Evolutionary conservation across 2,797 vertebrate species (phyloP).

Genomic region (Xenentodon cancila): DNA sequence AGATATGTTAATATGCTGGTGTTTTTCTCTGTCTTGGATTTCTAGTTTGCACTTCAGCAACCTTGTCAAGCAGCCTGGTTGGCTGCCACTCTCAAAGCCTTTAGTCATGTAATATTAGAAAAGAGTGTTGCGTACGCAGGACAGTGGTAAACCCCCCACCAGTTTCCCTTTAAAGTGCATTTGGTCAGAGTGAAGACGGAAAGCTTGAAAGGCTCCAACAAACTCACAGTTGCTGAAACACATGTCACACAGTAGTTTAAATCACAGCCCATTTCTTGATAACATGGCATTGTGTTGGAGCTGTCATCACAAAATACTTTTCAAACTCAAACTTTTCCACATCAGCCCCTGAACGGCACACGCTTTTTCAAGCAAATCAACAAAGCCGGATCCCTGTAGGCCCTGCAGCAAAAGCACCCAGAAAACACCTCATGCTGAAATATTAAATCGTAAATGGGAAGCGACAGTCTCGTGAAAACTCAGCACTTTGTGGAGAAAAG

Average conservation of each 20-base stretch:
- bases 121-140: no score
- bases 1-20: no score
- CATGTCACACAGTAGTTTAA: neutral
- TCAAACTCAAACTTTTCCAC: conserved; percentile 28
- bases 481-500: conserved; percentile 66
- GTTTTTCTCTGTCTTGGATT: no score
- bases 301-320: conserved; percentile 19
- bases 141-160: no score
- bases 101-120: no score
- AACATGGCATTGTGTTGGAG: conserved; percentile 10
- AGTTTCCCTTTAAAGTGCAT: neutral
- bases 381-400: conserved; percentile 37
- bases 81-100: no score
- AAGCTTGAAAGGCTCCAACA: neutral
- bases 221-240: neutral
- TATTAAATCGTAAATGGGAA: conserved; percentile 79
- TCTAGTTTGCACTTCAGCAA: no score
- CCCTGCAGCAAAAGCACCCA: conserved; percentile 46
- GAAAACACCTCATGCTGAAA: conserved; percentile 72
- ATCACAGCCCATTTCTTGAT: conserved; percentile 6
- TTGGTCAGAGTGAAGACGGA: neutral
- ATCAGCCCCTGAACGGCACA: conserved; percentile 20
- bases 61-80: no score
- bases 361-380: conserved; percentile 43
- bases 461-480: conserved; percentile 75